Evolutionary conservation across 2,888 invertebrate genomes (phyloP), one percentile per base, ranked within the genome.

Genomic region (Heliconius sara): DNA sequence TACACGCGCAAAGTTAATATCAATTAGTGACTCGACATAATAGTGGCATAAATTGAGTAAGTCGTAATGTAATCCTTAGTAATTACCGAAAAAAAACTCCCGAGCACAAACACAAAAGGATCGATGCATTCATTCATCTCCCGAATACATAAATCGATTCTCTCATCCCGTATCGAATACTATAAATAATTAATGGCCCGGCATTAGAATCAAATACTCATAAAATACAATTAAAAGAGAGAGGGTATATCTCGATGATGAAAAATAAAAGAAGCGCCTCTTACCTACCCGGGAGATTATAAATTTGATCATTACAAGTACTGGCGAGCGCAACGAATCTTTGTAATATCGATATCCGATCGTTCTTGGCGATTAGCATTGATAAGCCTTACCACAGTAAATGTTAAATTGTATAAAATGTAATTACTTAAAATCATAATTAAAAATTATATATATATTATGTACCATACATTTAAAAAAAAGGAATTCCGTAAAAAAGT

Each of bases 221-320:
- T 95, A 95, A 95, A 95, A 95, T 94, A 95, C 95, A 95, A 95
- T 95, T 94, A 95, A 95, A 94, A 93, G 92, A 93, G 91, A 93
- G 92, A 92, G 90, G 90, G 89, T 90, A 92, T 90, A 92, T 91
- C 90, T 92, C 89, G 87, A 86, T 88, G 92, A 91, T 91, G 89
- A 87, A 93, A 94, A 94, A 94, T 92, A 93, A 94, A 93, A 93
- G 91, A 93, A 90, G 84, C 87, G 86, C 86, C 88, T 91, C 90
- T 91, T 94, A 94, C 94, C 94, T 93, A 93, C 94, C 91, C 89
- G 91, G 89, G 91, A 91, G 93, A 93, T 93, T 94, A 95, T 93
- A 94, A 94, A 94, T 93, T 92, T 90, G 91, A 93, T 92, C 93
- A 93, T 94, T 94, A 94, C 93, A 92, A 92, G 89, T 92, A 91